Base-by-base conservation (phyloP, 2,113 vertebrate species). In the Channa argus region DNA sequence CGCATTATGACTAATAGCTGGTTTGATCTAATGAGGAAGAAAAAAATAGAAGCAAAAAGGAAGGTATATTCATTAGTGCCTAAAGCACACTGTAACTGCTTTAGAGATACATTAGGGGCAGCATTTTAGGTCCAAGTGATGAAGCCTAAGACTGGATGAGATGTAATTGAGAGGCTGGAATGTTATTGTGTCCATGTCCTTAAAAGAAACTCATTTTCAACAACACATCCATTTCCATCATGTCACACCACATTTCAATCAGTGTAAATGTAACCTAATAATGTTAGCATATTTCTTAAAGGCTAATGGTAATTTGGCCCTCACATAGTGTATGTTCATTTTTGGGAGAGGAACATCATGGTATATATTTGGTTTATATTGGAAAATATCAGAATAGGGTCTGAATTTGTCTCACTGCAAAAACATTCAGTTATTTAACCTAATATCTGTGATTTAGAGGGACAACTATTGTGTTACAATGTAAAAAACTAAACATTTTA, bases 31-130 rank as follows among this genome's bases (percentile, higher is more conserved):
- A 85, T 82, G 55, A 89, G 59, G 69, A 77, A 44, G 72, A 37
- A 74, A 66, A 65, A 61, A 34, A 74, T 1, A 2, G 36, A 82
- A 68, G 55, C 62, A 64, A 88, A 86, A 74, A 79, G 63, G 65
- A 66, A 85, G 82, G 87, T 82, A 76, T 82, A 86, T 79, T 89
- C 86, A 92, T 92, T 89, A 91, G 83, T 67, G 77, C 63, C 51
- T n/a, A 10, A 74, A 86, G 81, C 74, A 69, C 63, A 70, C 62
- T 80, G 85, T 91, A 92, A 92, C 88, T 89, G 81, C 75, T 80
- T 91, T 92, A 92, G 60, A 83, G 84, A 80, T 88, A 84, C 88
- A 91, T 91, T 89, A 91, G 80, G 61, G 77, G 68, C 69, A 82
- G 78, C 82, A 33, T 85, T 89, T 85, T 77, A 82, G 72, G 71